phyloP scores from a whole-genome alignment of 2,888 invertebrate species.

The Glaucopsyche alexis region DNA sequence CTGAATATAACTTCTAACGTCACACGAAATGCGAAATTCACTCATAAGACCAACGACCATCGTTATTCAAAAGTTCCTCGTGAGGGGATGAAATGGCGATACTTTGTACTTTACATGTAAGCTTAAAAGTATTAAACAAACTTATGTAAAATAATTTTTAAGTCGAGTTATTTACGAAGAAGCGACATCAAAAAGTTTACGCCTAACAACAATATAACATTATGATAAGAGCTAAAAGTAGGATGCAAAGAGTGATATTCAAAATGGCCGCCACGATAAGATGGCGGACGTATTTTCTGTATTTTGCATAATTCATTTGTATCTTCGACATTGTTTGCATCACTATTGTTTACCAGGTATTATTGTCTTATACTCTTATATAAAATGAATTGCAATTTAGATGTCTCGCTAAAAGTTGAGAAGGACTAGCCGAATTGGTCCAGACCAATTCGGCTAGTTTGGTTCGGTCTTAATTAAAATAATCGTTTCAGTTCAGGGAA shows the following conservation, averaged over 20 bases:
- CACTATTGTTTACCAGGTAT: no score
- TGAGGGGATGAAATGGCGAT: background rate
- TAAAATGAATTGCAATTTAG: no score
- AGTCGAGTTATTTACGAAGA: background rate
- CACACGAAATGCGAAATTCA: background rate
- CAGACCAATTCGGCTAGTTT: no score
- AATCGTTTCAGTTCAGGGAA: no score
- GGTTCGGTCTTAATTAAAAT: no score
- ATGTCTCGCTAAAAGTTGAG: no score
- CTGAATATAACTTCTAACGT: background rate
- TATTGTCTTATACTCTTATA: no score
- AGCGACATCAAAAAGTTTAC: constrained; percentile 10
- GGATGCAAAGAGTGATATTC: background rate
- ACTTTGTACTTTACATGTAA: background rate
- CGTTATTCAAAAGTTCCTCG: no score
- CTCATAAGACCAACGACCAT: background rate
- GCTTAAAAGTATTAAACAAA: constrained; percentile 18
- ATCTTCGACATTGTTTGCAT: no score
- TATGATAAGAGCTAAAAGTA: background rate
- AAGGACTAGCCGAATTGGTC: no score
- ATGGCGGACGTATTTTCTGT: background rate
- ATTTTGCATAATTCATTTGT: no score
- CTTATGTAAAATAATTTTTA: constrained; percentile 2
- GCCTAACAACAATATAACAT: constrained; percentile 4
- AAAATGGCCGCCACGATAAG: background rate